Base-by-base conservation (phyloP, 1,140 invertebrate genomes). In the Brachionus paranguensis region DNA sequence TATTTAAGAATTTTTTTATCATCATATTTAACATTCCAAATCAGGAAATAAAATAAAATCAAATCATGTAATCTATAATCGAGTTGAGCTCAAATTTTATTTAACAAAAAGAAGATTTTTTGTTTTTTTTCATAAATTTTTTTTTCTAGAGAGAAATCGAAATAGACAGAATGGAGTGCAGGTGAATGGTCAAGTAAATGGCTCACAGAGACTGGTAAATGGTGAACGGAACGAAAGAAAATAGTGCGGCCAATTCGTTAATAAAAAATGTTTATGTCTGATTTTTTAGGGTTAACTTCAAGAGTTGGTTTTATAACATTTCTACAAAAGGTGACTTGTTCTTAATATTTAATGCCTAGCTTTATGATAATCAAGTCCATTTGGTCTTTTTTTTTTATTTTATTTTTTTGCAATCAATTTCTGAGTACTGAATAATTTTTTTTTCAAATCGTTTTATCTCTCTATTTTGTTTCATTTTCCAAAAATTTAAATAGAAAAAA, bases 271-370 rank as follows among this genome's bases (percentile, higher is more conserved):
- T 68, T 17, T 41, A 41, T 68, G 65, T 68, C 65, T 43, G 41
- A 43, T 72, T 72, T 72, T 72, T 72, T 41, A 72, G 65, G 65
- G 6, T 68, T 68, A 68, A 68, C 33, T 68, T 37, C 2, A 43
- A 72, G 68, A 72, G 68, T 72, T 72, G 47, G n/a, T 72, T 72
- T 72, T 41, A 72, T n/a, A 41, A 43, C 43, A 43, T 72, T 72
- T 72, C 3, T n/a, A 43, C 10, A 17, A 41, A 72, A 72, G 68
- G 68, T 72, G 68, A 72, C 68, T 72, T 72, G 29, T 72, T 45
- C 37, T 41, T 72, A n/a, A 41, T n/a, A 41, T 41, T 72, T 43
- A 72, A 37, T 70, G 65, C 33, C n/a, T 65, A 65, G 20, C 60
- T 33, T 65, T 68, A 68, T 68, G 53, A 60, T 60, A 60, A 60